Conservation (phyloP, 2,113 vertebrate genomes). For the Urocitellus parryii region DNA sequence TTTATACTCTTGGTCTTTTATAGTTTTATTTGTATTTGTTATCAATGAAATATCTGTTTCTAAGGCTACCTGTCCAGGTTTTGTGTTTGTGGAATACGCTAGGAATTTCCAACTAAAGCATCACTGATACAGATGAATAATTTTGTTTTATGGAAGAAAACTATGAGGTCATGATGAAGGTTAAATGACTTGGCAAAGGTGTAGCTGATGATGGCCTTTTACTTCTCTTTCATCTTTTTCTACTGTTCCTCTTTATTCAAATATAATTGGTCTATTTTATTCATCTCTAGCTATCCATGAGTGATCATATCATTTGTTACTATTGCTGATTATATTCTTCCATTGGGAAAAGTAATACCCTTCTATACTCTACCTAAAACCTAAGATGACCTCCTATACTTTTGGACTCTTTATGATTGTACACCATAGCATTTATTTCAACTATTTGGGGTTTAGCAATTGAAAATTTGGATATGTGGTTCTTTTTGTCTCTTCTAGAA, state of each 20-base stretch:
- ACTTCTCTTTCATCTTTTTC: neutral
- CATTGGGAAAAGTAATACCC: neutral
- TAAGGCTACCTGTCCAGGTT: neutral
- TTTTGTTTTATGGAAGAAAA: neutral
- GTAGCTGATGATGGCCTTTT: neutral
- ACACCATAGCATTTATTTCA: neutral
- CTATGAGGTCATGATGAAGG: neutral
- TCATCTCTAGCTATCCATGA: neutral
- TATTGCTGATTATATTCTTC: neutral
- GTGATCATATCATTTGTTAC: neutral
- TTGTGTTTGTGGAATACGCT: neutral
- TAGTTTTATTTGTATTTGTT: neutral
- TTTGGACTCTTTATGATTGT: neutral
- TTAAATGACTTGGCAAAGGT: neutral
- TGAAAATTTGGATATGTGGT: neutral
- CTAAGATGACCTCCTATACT: neutral
- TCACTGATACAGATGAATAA: neutral
- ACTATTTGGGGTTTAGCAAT: constrained; percentile 10
- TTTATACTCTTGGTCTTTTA: neutral
- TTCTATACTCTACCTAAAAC: neutral
- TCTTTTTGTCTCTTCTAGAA: constrained; percentile 4
- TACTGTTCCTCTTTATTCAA: neutral
- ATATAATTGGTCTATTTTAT: neutral
- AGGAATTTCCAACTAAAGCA: neutral
- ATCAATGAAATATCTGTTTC: neutral